These are phyloP conservation scores for Carcinoscorpius rotundicauda DNA, from an alignment of 1,140 invertebrate genomes.

Conservation along the genomic window DNA sequence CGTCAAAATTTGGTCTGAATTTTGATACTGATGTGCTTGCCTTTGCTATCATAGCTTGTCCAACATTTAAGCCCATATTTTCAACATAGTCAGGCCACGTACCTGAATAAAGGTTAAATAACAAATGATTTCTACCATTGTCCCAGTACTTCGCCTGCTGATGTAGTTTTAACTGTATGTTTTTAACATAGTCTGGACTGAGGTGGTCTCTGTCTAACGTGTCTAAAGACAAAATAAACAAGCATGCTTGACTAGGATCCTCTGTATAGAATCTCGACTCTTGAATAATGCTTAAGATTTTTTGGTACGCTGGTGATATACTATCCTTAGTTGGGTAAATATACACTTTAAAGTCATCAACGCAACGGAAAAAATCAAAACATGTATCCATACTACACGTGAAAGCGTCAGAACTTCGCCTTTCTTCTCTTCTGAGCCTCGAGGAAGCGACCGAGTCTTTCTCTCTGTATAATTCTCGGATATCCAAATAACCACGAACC, in stretches of 20 bases:
- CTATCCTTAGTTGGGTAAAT: slow-evolving; percentile 37
- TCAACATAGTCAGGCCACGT: slow-evolving; percentile 97
- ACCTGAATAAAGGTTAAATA: slow-evolving; percentile 98
- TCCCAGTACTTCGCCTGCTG: slow-evolving; percentile 60
- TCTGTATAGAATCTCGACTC: slow-evolving; percentile 80
- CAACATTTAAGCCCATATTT: slow-evolving; percentile 82
- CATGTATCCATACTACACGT: slow-evolving; percentile 86
- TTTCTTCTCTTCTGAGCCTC: slow-evolving; percentile 16
- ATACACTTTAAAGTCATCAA: slow-evolving; percentile 71
- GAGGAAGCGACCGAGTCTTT: slow-evolving; percentile 25
- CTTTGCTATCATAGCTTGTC: slow-evolving; percentile 91
- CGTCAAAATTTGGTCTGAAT: slow-evolving; percentile 82
- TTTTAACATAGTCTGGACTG: slow-evolving; percentile 81
- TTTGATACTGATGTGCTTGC: slow-evolving; percentile 80
- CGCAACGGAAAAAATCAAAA: slow-evolving; percentile 80
- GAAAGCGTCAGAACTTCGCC: slow-evolving; percentile 12
- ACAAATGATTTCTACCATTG: slow-evolving; percentile 88
- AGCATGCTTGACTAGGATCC: slow-evolving; percentile 79
- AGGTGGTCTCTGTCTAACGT: slow-evolving; percentile 87
- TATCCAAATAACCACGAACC: slow-evolving; percentile 17
- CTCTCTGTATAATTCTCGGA: slow-evolving; percentile 26
- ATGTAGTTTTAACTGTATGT: slow-evolving; percentile 60
- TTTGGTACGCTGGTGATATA: slow-evolving; percentile 62
- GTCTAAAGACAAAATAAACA: slow-evolving; percentile 89
- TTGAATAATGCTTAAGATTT: slow-evolving; percentile 78